Evolutionary conservation across 2,113 vertebrate genomes (phyloP).

Genomic region (Lontra canadensis): DNA sequence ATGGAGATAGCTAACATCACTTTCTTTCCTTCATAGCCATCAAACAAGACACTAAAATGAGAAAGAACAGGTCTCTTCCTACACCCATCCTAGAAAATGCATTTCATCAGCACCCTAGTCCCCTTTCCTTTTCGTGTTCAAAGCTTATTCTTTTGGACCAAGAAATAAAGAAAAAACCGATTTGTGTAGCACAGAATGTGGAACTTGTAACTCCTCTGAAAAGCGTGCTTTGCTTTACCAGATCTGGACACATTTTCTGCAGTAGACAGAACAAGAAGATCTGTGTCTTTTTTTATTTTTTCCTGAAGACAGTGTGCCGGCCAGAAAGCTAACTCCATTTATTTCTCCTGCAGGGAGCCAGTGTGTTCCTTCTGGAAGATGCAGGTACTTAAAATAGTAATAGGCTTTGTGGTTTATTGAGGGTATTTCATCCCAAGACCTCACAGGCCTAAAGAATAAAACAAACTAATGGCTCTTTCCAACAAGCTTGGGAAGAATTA

Average conservation of each 20-base stretch:
- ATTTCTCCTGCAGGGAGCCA: slow-evolving; percentile 71
- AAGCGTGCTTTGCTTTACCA: slow-evolving; percentile 11
- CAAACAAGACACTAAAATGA: slow-evolving; percentile 29
- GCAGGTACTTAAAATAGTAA: slow-evolving; percentile 72
- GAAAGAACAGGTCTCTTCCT: not conserved
- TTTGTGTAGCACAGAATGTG: not conserved
- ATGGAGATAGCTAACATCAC: not conserved
- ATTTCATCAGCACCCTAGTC: not conserved
- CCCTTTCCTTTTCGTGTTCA: not conserved
- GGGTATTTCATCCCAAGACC: slow-evolving; percentile 66
- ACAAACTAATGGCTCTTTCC: slow-evolving; percentile 59
- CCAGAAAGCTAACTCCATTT: slow-evolving; percentile 70
- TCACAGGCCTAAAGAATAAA: slow-evolving; percentile 60
- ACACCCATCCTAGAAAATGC: not conserved
- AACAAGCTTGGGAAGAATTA: slow-evolving; percentile 53
- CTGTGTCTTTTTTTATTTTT: slow-evolving; percentile 62
- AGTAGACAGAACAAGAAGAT: slow-evolving; percentile 50
- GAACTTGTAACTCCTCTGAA: not conserved
- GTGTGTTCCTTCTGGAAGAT: slow-evolving; percentile 56
- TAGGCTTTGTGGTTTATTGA: slow-evolving; percentile 64
- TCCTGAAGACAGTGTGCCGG: slow-evolving; percentile 59
- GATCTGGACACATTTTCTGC: slow-evolving; percentile 54
- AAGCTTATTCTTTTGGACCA: not conserved
- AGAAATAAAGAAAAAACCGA: not conserved
- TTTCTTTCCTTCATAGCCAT: slow-evolving; percentile 38